Base-by-base conservation (phyloP, 2,113 vertebrate species). In the Chaetura pelagica region DNA sequence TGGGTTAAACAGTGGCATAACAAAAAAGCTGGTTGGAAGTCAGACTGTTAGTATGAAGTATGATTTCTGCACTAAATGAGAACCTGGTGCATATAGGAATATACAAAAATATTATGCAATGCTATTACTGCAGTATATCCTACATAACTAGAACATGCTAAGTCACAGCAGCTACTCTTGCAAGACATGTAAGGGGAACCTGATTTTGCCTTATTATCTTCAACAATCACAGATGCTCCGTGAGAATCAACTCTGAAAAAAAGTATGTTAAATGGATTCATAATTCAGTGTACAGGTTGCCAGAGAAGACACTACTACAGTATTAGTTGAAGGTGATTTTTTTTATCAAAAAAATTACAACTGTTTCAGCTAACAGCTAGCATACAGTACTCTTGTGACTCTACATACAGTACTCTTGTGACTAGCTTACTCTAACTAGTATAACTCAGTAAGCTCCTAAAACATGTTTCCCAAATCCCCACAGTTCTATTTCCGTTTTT, bases 381-480 rank as follows among this genome's bases (percentile, higher is more conserved):
- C 9, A 26, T 3, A 8, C 0, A 48, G 26, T 38, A 59, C 16
- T 44, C 15, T 35, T 51, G 15, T 9, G 35, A 81, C 15, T 29
- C n/a, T n/a, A n/a, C 9, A 26, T 3, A 8, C 0, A 48, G 26
- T 38, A 59, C 16, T 44, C 15, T 35, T 51, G 15, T 9, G 35
- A 81, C 15, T 29, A 19, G 10, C 19, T 32, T 67, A 52, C 19
- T 54, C 8, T 40, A 69, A 26, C 15, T 44, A 54, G 4, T 15
- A 38, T 38, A 74, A 10, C 29, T 69, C 16, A 35, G 9, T n/a
- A 59, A 0, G 1, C 30, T 84, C 51, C 51, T 21, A 71, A 61
- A 91, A 71, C 21, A 75, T 12, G 15, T 74, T 62, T 84, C 62
- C 55, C 57, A 87, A 58, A 66, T 62, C 16, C 23, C 67, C 52